Percentiles rank a stretch among this genome's conserved stretches.
Evolutionary conservation across 2,113 vertebrate species (phyloP).

Genomic region (Talpa occidentalis): DNA sequence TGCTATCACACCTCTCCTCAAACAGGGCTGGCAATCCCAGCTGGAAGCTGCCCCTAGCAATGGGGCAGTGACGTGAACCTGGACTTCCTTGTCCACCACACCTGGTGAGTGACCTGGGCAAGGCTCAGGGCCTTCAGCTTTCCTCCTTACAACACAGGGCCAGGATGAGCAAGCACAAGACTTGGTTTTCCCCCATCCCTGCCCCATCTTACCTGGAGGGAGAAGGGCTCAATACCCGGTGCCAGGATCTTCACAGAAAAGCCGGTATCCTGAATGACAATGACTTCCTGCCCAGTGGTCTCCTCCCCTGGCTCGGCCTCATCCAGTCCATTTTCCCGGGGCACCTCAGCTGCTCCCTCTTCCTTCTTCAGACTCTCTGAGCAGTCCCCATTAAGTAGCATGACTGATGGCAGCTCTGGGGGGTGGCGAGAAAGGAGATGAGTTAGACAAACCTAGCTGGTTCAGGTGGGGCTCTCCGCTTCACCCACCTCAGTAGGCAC

Average conservation of each 20-base stretch:
- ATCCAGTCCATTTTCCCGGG: conserved; percentile 88
- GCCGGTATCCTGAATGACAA: conserved; percentile 99
- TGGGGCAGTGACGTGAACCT: background rate
- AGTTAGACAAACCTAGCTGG: background rate
- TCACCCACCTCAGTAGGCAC: background rate
- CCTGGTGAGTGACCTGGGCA: background rate
- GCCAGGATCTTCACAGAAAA: conserved; percentile 98
- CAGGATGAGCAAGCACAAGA: background rate
- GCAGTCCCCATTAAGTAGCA: conserved; percentile 94
- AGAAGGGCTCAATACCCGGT: conserved; percentile 95
- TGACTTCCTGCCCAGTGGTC: conserved; percentile 96
- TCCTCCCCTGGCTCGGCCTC: conserved; percentile 91
- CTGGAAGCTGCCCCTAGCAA: background rate
- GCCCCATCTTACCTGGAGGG: conserved; percentile 91
- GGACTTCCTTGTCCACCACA: background rate
- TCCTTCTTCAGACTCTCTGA: conserved; percentile 87
- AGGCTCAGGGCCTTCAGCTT: background rate
- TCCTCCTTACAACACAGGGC: background rate
- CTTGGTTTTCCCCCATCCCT: background rate
- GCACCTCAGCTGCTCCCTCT: conserved; percentile 79
- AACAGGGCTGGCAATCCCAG: background rate
- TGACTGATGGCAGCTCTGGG: conserved; percentile 88
- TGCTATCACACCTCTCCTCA: background rate
- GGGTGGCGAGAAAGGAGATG: background rate
- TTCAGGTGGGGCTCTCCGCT: background rate